Conservation (phyloP, 2,888 invertebrate genomes). For the Lacanobia oleracea region DNA sequence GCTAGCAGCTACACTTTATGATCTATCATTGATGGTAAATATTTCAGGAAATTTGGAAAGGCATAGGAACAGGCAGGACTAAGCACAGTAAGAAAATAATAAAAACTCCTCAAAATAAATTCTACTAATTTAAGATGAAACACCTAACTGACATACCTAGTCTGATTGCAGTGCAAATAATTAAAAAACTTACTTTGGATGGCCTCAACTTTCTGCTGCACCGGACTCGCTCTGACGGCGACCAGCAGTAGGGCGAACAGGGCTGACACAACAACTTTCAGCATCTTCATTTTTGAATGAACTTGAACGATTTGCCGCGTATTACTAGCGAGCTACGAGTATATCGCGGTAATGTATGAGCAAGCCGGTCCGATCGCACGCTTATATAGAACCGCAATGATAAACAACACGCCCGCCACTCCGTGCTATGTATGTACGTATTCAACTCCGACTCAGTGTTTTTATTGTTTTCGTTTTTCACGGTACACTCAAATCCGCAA, state of each 20-base stretch:
- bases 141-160: background rate
- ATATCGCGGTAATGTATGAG: constrained; percentile 67
- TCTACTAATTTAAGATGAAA: background rate
- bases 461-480: constrained; percentile 14
- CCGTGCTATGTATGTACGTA: constrained; percentile 35
- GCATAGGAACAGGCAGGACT: background rate
- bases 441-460: constrained; percentile 7
- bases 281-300: constrained; percentile 64
- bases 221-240: constrained; percentile 68
- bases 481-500: background rate
- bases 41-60: constrained; percentile 7
- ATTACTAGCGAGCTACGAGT: constrained; percentile 49
- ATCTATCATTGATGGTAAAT: background rate
- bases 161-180: background rate
- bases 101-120: background rate
- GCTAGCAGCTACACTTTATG: constrained; percentile 21
- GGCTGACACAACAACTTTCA: constrained; percentile 71
- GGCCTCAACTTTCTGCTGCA: constrained; percentile 51
- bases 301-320: constrained; percentile 42
- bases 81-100: constrained; percentile 2
- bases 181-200: constrained; percentile 66
- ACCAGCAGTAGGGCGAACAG: constrained; percentile 71
- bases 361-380: constrained; percentile 61
- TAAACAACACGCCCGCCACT: constrained; percentile 69
- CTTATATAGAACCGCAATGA: constrained; percentile 75